Evolutionary conservation across 2,113 vertebrate genomes (phyloP).

Genomic region (Archilochus colubris): DNA sequence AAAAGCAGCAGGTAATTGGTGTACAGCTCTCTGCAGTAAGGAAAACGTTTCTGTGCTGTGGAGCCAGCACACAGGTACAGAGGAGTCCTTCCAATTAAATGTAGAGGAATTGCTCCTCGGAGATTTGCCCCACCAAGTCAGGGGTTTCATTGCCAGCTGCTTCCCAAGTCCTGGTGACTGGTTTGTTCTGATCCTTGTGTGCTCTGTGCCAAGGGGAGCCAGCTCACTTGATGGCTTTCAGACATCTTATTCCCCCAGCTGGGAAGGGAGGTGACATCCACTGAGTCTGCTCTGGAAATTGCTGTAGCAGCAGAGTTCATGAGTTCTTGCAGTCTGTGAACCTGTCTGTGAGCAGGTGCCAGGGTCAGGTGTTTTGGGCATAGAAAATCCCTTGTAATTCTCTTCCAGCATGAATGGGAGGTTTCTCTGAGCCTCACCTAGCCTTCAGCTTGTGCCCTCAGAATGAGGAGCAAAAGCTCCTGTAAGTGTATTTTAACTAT

Average conservation of each 20-base stretch:
- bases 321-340: neutral
- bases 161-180: neutral
- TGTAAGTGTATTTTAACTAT: rapidly evolving
- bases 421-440: neutral
- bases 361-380: neutral
- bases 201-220: neutral
- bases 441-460: neutral
- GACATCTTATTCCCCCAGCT: neutral
- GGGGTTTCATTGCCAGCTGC: neutral
- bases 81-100: neutral
- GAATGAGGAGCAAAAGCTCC: neutral
- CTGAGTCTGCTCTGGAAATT: neutral
- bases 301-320: neutral
- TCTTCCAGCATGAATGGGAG: neutral
- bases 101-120: neutral
- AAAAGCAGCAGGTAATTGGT: neutral
- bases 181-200: neutral
- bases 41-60: neutral
- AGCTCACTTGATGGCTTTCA: neutral
- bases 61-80: neutral
- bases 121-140: neutral
- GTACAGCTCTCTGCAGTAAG: neutral
- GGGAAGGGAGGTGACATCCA: neutral
- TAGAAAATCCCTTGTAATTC: neutral
- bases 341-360: neutral